Evolutionary conservation across 2,113 vertebrate species (phyloP).

Genomic region (Aramus guarauna): DNA sequence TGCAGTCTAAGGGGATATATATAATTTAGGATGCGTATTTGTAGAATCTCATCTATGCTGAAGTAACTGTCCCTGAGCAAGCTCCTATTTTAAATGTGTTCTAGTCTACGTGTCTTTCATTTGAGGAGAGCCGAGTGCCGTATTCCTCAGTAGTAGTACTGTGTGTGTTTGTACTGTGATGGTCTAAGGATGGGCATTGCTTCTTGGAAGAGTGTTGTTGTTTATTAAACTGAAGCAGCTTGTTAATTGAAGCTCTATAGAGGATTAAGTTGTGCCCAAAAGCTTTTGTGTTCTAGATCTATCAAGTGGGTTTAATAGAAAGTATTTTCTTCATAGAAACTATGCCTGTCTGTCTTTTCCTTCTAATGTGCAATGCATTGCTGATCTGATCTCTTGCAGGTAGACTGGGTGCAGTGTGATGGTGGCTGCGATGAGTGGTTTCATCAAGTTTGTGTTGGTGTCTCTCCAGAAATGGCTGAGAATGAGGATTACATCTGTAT

Average conservation of each 20-base stretch:
- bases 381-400: conserved; percentile 79
- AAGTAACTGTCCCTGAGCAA: neutral
- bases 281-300: neutral
- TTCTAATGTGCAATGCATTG: neutral
- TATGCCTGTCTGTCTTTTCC: neutral
- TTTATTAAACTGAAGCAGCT: neutral
- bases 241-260: neutral
- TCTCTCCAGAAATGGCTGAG: conserved; percentile 97
- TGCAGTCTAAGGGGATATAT: neutral
- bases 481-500: conserved; percentile 97
- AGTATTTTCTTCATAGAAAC: fast-evolving
- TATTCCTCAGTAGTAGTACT: neutral
- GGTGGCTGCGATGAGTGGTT: conserved; percentile 99
- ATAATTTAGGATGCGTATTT: neutral
- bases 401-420: conserved; percentile 99
- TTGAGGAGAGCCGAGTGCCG: neutral
- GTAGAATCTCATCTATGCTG: neutral
- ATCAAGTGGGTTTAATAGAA: neutral
- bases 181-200: neutral
- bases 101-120: neutral
- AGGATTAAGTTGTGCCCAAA: neutral
- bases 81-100: neutral
- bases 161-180: neutral
- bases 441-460: conserved; percentile 97
- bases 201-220: neutral